A percentile compares a stretch with the other conserved stretches of the same genome.
phyloP scores from a whole-genome alignment of 2,888 invertebrate genomes.

The Cybosia mesomella region DNA sequence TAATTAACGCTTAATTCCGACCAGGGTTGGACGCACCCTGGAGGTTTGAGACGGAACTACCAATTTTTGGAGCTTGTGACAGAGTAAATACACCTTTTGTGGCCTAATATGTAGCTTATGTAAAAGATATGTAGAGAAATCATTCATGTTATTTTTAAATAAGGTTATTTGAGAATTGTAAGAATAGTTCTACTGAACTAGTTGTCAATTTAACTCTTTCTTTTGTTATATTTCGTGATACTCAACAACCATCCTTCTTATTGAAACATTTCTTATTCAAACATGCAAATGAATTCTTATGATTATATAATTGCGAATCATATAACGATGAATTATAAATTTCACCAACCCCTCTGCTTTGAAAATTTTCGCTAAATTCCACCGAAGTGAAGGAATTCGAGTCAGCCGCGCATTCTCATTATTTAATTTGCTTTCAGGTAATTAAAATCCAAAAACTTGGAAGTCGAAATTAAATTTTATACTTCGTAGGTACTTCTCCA shows the following conservation, averaged over 20 bases:
- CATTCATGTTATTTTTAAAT: background rate
- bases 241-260: background rate
- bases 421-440: constrained; percentile 85
- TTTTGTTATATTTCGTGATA: no score
- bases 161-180: background rate
- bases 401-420: constrained; percentile 64
- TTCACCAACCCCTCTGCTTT: constrained; percentile 38
- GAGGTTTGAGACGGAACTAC: constrained; percentile 43
- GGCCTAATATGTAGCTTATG: background rate
- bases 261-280: background rate
- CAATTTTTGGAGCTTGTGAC: constrained; percentile 43
- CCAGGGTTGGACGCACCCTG: constrained; percentile 47
- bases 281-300: constrained; percentile 2
- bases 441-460: constrained; percentile 86
- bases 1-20: constrained; percentile 83
- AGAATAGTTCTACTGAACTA: background rate
- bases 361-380: constrained; percentile 43
- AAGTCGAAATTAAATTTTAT: constrained; percentile 84
- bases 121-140: background rate
- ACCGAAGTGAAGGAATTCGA: constrained; percentile 53
- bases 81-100: background rate
- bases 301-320: constrained; percentile 54
- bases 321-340: constrained; percentile 58
- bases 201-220: background rate
- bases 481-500: constrained; percentile 51